Conservation (phyloP, 2,888 invertebrate genomes). For the Drosophila suboccidentalis region DNA sequence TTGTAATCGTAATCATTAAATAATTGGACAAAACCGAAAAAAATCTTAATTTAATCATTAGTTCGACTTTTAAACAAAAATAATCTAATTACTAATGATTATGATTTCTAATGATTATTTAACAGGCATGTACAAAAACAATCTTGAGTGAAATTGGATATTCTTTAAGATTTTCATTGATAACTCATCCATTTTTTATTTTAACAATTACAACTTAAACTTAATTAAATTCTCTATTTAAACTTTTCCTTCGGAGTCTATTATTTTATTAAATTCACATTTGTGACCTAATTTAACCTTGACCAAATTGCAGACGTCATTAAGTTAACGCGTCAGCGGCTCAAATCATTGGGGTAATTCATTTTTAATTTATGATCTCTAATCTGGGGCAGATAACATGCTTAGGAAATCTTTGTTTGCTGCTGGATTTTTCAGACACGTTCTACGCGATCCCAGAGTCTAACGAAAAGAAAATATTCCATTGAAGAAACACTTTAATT, state of each 20-base stretch:
- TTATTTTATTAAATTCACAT: background rate
- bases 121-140: no score
- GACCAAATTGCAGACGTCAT: background rate
- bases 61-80: no score
- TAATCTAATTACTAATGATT: no score
- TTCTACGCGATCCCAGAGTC: slow-evolving; percentile 1
- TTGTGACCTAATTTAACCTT: slow-evolving; percentile 25
- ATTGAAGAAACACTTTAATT: background rate
- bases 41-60: no score
- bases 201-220: no score
- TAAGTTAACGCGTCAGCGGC: background rate
- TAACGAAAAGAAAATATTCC: slow-evolving; percentile 18
- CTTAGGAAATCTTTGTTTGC: slow-evolving; percentile 3
- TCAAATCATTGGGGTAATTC: slow-evolving; percentile 15
- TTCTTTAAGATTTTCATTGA: no score
- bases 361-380: slow-evolving; percentile 18
- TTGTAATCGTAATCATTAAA: no score
- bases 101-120: no score
- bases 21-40: no score
- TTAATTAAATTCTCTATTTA: background rate
- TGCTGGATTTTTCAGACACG: slow-evolving; percentile 4
- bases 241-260: background rate
- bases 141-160: no score
- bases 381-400: slow-evolving; percentile 26
- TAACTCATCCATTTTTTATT: no score